These are phyloP conservation scores for Oceanodroma leucorhoa DNA, from an alignment of 2,797 vertebrate genomes.

Conservation along the genomic window DNA sequence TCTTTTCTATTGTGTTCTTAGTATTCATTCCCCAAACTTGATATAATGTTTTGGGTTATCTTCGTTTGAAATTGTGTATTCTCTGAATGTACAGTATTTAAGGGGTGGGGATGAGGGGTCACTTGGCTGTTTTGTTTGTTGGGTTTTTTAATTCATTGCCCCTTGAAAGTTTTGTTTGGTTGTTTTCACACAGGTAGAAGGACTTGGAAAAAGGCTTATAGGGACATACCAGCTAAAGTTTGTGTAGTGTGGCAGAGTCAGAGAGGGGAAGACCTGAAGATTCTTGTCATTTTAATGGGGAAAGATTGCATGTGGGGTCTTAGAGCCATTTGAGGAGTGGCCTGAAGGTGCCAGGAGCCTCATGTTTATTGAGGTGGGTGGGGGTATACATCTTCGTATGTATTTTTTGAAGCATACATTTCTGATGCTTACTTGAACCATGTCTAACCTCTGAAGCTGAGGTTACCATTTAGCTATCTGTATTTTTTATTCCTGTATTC, in stretches of 20 bases:
- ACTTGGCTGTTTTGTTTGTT: neutral
- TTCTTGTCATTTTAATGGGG: neutral
- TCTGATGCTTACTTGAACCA: neutral
- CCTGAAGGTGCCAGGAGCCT: neutral
- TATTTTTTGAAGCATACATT: neutral
- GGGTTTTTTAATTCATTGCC: neutral
- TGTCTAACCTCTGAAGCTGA: neutral
- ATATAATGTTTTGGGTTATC: neutral
- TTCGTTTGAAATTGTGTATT: neutral
- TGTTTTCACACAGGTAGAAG: neutral
- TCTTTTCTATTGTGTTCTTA: neutral
- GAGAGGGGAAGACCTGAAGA: neutral
- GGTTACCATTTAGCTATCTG: neutral
- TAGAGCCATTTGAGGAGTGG: neutral
- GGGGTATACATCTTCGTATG: neutral
- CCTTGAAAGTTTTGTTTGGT: neutral
- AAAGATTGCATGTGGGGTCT: neutral
- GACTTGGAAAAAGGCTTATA: neutral
- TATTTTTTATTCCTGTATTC: neutral
- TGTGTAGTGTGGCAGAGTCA: neutral
- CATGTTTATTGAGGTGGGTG: neutral
- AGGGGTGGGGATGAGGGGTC: neutral
- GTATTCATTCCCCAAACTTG: neutral
- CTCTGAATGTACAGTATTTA: neutral
- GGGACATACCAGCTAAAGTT: neutral